Evolutionary conservation across 2,797 vertebrate species (phyloP).

Genomic region (Pagetopsis macropterus): DNA sequence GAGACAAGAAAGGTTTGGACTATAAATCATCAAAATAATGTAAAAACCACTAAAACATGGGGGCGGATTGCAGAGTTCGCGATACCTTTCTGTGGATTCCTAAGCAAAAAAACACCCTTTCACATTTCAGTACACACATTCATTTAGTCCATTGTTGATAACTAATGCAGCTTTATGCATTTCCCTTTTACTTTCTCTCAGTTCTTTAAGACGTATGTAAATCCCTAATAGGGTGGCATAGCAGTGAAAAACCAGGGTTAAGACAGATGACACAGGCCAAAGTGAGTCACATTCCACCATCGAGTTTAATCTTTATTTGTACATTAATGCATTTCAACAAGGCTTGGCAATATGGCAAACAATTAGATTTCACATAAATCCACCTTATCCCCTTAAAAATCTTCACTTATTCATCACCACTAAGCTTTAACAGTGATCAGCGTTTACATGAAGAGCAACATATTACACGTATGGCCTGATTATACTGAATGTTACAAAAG

Average conservation of each 20-base stretch:
- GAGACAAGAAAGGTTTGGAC: too few species aligned
- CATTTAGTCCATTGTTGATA: too few species aligned
- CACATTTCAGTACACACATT: too few species aligned
- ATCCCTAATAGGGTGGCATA: not conserved
- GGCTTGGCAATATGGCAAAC: slow-evolving; percentile 64
- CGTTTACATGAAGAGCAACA: slow-evolving; percentile 61
- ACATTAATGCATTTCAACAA: slow-evolving; percentile 73
- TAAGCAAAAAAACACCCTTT: too few species aligned
- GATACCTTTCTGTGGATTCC: too few species aligned
- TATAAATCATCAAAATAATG: too few species aligned
- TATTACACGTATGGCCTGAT: slow-evolving; percentile 40
- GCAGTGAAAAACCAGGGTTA: not conserved
- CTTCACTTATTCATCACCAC: slow-evolving; percentile 45
- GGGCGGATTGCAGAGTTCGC: too few species aligned
- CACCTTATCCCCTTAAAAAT: slow-evolving; percentile 34
- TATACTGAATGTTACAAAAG: slow-evolving; percentile 54
- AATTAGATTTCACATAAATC: slow-evolving; percentile 61
- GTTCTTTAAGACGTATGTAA: not conserved
- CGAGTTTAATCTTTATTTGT: slow-evolving; percentile 74
- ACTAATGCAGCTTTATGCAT: not conserved
- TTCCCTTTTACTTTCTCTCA: not conserved
- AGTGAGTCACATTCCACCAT: slow-evolving; percentile 59
- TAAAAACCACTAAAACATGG: too few species aligned
- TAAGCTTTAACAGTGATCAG: slow-evolving; percentile 63
- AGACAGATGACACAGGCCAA: slow-evolving; percentile 18